Base-by-base conservation (phyloP, 2,888 invertebrate species). In the Papilio elwesi region DNA sequence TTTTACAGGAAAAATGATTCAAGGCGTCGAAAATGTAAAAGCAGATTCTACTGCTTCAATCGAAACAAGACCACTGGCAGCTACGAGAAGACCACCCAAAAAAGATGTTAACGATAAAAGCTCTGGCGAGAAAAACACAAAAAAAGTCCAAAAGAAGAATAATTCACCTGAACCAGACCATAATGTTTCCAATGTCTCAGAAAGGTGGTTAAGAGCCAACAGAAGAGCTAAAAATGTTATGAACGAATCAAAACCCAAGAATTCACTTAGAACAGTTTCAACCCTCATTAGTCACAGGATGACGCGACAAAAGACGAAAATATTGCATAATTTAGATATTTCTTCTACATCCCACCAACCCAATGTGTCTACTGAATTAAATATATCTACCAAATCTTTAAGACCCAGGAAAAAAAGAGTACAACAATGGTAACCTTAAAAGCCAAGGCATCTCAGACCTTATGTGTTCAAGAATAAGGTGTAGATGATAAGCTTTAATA, bases 341-440 rank as follows among this genome's bases (percentile, higher is more conserved):
- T 11, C 26, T 16, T n/a, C 62, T 38, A 16, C 48, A 47, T 26
- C 52, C 11, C 55, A 55, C 53, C 47, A 68, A 62, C 13, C n/a
- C 0, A 49, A 63, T 64, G 13, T 26, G 8, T 64, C 72, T 26
- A 10, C 51, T 38, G 64, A 68, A 49, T 68, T 72, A 11, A 76
- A 75, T 63, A 73, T 77, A 67, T 77, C 75, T 38, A 53, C 38
- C 9, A 73, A 71, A 66, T 76, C 74, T 68, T 73, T 77, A 57
- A 74, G 78, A 48, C 52, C 71, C 51, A 47, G 69, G 15, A 16
- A 57, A n/a, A 76, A 71, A 51, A 65, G n/a, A 62, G 15, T 62
- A 62, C 11, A 38, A 15, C 13, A 43, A 62, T n/a, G 59, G 59
- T 43, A 43, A 43, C 38, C 6, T 26, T 26, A 62, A 26, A 26